phyloP scores from a whole-genome alignment of 1,140 invertebrate species.

The Cherax quadricarinatus region DNA sequence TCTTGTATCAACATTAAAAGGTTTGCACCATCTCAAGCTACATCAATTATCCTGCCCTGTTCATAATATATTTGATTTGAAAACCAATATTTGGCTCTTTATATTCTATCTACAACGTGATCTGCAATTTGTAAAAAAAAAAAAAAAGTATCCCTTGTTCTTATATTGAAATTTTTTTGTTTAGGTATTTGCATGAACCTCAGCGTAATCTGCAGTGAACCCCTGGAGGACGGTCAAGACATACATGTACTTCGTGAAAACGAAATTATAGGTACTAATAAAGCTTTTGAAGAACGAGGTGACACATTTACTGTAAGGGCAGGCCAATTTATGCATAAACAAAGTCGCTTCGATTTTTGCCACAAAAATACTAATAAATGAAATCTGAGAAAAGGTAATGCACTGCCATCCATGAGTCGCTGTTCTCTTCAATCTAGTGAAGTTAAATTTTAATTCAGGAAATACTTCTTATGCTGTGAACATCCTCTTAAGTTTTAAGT shows the following conservation, averaged over 20 bases:
- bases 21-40: no score
- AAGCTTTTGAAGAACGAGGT: background rate
- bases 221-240: no score
- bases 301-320: background rate
- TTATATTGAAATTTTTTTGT: background rate
- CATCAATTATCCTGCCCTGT: no score
- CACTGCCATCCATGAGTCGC: no score
- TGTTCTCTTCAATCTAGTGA: background rate
- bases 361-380: background rate
- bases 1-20: no score
- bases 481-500: background rate
- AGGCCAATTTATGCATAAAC: background rate
- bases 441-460: background rate
- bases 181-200: background rate
- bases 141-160: background rate
- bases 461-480: conserved; percentile 6
- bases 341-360: background rate
- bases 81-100: no score
- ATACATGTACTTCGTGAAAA: background rate
- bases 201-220: background rate
- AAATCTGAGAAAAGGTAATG: background rate
- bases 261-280: background rate
- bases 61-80: no score
- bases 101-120: no score
- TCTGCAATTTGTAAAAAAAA: no score